phyloP scores from a whole-genome alignment of 37 sponge, comb jelly and placozoan genomes.

The Spongia lamella region DNA sequence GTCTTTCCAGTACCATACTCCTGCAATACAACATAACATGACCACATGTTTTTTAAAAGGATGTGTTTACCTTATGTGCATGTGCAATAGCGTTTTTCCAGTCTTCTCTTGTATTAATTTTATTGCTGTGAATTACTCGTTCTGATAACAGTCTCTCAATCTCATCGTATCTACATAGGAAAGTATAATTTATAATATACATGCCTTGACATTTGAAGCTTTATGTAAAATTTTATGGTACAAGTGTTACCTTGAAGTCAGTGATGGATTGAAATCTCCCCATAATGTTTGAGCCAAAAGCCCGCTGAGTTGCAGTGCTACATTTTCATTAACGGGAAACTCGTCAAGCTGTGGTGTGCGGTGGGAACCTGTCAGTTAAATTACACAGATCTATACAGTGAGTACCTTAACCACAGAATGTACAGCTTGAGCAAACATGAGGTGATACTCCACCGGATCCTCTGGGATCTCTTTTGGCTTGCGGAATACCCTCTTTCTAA shows the following conservation, averaged over 20 bases:
- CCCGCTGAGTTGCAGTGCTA: conserved; percentile 90
- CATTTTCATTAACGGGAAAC: conserved; percentile 87
- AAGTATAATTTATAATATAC: neutral
- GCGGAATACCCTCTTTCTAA: conserved; percentile 88
- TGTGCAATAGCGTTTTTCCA: conserved; percentile 78
- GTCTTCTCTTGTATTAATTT: conserved; percentile 53
- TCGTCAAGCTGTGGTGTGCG: conserved; percentile 72
- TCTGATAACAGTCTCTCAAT: conserved; percentile 58
- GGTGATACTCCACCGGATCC: conserved; percentile 95
- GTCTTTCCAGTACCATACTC: conserved; percentile 89
- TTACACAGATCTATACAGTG: neutral
- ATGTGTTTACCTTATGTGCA: conserved; percentile 75
- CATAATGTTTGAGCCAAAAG: conserved; percentile 88
- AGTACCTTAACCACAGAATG: conserved; percentile 87
- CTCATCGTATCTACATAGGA: conserved; percentile 70
- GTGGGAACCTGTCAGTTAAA: neutral
- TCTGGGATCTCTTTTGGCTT: conserved; percentile 93
- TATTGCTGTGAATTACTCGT: conserved; percentile 59
- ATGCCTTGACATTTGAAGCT: neutral
- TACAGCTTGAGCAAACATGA: conserved; percentile 97
- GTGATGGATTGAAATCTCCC: conserved; percentile 63
- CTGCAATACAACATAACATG: conserved; percentile 14
- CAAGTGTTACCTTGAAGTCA: conserved; percentile 45
- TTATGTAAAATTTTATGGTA: no score
- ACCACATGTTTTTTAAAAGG: neutral